These are phyloP conservation scores for Epizoanthus illoricatus DNA, from an alignment of 92 coral and sea anemone genomes.

Conservation along the genomic window DNA sequence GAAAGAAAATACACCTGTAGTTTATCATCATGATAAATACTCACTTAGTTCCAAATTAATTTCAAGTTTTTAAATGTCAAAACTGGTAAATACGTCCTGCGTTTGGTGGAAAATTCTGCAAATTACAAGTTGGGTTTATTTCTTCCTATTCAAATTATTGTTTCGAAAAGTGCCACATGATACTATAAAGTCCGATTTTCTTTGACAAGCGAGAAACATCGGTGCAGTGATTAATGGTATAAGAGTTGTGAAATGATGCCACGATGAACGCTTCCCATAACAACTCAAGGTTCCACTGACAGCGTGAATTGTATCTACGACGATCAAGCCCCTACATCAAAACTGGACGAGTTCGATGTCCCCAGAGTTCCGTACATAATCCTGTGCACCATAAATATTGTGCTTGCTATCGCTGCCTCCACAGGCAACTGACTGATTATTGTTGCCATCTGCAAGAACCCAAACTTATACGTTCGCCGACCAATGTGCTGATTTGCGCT, in stretches of 20 bases:
- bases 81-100: too few relatives aligned
- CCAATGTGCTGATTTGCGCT: conserved; percentile 29
- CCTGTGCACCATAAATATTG: conserved; percentile 12
- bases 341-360: background rate
- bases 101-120: too few relatives aligned
- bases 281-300: background rate
- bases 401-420: conserved; percentile 31
- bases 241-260: background rate
- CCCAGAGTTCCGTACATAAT: background rate
- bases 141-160: too few relatives aligned
- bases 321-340: background rate
- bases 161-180: too few relatives aligned
- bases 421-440: conserved; percentile 19
- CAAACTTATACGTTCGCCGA: conserved; percentile 26
- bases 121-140: too few relatives aligned
- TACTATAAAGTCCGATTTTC: too few relatives aligned
- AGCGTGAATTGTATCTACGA: background rate
- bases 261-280: background rate
- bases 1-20: too few relatives aligned
- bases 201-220: too few relatives aligned
- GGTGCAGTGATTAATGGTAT: too few relatives aligned
- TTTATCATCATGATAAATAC: too few relatives aligned
- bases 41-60: too few relatives aligned
- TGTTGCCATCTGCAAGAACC: conserved; percentile 26
- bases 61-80: too few relatives aligned